These are phyloP conservation scores for Labia minor DNA, from an alignment of 2,888 invertebrate genomes.

Conservation along the genomic window DNA sequence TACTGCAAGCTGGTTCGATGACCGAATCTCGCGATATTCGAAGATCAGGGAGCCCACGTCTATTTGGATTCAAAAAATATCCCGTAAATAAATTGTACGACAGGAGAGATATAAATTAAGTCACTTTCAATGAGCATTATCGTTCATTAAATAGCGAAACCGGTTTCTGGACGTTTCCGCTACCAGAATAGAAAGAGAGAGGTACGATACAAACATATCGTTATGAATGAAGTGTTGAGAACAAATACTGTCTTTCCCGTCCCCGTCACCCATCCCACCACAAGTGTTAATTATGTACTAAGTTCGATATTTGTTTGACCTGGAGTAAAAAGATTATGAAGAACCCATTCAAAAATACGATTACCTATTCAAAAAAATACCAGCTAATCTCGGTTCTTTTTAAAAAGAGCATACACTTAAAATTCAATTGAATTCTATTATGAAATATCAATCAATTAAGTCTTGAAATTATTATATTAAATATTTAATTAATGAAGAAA, in stretches of 20 bases:
- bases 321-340: background rate
- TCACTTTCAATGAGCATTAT: conserved; percentile 5
- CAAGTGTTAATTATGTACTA: background rate
- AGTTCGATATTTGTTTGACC: background rate
- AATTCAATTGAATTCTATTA: too few relatives aligned
- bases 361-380: too few relatives aligned
- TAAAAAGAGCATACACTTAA: too few relatives aligned
- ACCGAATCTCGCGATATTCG: background rate
- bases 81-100: background rate
- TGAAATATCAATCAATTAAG: too few relatives aligned
- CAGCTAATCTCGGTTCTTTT: too few relatives aligned
- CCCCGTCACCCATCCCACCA: too few relatives aligned
- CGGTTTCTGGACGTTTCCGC: background rate
- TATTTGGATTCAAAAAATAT: background rate
- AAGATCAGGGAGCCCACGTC: conserved; percentile 1
- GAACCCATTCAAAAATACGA: too few relatives aligned
- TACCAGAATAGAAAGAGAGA: conserved; percentile 4
- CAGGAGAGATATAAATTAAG: background rate
- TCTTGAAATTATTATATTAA: too few relatives aligned
- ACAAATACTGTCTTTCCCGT: background rate
- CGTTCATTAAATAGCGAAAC: background rate
- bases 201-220: background rate
- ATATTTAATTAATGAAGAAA: too few relatives aligned
- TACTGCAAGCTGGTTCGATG: background rate
- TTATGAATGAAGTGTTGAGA: conserved; percentile 8